phyloP scores from a whole-genome alignment of 1,140 invertebrate genomes.

The Leguminivora glycinivorella region DNA sequence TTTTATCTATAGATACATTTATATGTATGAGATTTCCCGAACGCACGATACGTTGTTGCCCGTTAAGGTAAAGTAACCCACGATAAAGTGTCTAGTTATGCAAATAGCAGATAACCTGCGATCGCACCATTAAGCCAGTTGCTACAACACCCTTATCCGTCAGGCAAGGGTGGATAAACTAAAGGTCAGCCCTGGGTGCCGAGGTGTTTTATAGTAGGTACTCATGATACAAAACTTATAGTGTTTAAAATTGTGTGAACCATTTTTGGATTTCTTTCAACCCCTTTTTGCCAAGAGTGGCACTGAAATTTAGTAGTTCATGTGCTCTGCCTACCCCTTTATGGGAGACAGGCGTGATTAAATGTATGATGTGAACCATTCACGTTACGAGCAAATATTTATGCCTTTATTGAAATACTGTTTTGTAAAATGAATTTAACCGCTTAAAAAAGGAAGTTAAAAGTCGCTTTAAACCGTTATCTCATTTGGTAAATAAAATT shows the following conservation, averaged over 20 bases:
- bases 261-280: no score
- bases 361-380: neutral
- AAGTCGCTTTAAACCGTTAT: no score
- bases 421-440: no score
- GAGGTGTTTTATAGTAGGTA: no score
- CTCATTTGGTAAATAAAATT: neutral
- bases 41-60: conserved; percentile 19
- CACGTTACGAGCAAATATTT: neutral
- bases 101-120: conserved; percentile 26
- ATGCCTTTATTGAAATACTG: neutral
- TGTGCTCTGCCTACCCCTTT: no score
- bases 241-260: neutral
- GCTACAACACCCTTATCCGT: conserved; percentile 18
- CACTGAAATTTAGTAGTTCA: no score
- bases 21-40: conserved; percentile 22
- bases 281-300: no score
- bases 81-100: conserved; percentile 28
- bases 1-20: neutral
- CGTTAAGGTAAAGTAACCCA: conserved; percentile 16
- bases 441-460: no score
- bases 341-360: no score
- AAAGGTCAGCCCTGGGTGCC: neutral
- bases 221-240: neutral
- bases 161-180: neutral
- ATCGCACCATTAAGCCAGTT: conserved; percentile 20